These are phyloP conservation scores for Sinhomidia bicolor DNA, from an alignment of 2,888 invertebrate genomes.

Conservation along the genomic window DNA sequence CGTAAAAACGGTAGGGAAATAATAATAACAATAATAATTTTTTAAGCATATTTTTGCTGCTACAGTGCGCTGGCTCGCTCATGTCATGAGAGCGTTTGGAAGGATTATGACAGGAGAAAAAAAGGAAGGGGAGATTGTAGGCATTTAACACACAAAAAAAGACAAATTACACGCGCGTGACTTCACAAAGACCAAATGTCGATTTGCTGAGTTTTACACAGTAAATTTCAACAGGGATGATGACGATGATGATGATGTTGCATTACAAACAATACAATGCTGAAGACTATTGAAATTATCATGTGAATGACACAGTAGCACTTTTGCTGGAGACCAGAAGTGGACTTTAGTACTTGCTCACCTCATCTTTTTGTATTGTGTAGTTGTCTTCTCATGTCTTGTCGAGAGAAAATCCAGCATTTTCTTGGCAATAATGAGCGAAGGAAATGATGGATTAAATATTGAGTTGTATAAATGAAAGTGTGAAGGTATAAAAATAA, in stretches of 20 bases:
- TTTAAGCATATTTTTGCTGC: conserved; percentile 18
- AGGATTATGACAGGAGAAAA: conserved; percentile 72
- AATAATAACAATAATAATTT: no score
- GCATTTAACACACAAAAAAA: conserved; percentile 57
- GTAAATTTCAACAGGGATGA: conserved; percentile 17
- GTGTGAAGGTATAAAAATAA: neutral
- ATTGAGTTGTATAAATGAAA: conserved; percentile 8
- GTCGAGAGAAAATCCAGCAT: neutral
- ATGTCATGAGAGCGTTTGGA: conserved; percentile 72
- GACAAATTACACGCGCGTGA: conserved; percentile 79
- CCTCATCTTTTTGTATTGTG: neutral
- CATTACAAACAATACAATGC: conserved; percentile 20
- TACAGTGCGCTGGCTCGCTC: conserved; percentile 47
- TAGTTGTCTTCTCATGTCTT: neutral
- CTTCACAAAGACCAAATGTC: conserved; percentile 74
- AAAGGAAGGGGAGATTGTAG: conserved; percentile 11
- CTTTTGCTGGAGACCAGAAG: neutral
- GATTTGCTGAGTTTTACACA: conserved; percentile 61
- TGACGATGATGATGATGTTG: neutral
- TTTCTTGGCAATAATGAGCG: neutral
- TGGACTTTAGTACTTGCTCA: conserved; percentile 16
- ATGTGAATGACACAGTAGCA: conserved; percentile 55
- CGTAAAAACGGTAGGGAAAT: no score
- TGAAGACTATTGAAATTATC: conserved; percentile 4
- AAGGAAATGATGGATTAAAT: conserved; percentile 22